Evolutionary conservation across 2,888 invertebrate genomes (phyloP).

Genomic region (Branchipolynoe longqiensis): DNA sequence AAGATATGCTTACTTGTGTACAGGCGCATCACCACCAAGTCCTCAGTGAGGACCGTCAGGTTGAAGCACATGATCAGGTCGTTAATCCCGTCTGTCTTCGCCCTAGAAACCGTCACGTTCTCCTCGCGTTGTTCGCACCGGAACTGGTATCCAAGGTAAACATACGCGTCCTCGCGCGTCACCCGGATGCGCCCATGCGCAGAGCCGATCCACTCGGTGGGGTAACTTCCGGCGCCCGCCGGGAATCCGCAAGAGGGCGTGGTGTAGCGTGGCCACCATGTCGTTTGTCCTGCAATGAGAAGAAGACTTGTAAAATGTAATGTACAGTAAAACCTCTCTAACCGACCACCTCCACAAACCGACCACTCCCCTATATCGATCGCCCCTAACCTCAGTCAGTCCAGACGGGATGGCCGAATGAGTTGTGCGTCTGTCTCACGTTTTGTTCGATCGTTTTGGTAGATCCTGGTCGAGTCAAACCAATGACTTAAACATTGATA

Average conservation of each 20-base stretch:
- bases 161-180: neutral
- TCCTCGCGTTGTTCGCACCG: constrained; percentile 26
- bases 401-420: too few relatives aligned
- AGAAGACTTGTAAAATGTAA: too few relatives aligned
- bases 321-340: too few relatives aligned
- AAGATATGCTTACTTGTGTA: constrained; percentile 30
- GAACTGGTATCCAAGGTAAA: constrained; percentile 27
- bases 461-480: too few relatives aligned
- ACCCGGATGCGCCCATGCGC: constrained; percentile 33
- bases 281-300: constrained; percentile 2
- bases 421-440: too few relatives aligned
- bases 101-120: constrained; percentile 45
- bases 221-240: neutral
- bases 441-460: too few relatives aligned
- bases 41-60: neutral
- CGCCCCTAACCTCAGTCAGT: too few relatives aligned
- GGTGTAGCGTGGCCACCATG: neutral
- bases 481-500: too few relatives aligned
- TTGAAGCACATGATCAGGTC: constrained; percentile 48
- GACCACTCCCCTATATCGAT: too few relatives aligned
- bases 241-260: constrained; percentile 30
- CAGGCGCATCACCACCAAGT: constrained; percentile 30
- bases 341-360: too few relatives aligned
- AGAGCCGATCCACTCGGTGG: constrained; percentile 38
- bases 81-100: constrained; percentile 47